These are phyloP conservation scores for Eulemur macaco DNA, from an alignment of 2,113 vertebrate genomes.

Conservation along the genomic window DNA sequence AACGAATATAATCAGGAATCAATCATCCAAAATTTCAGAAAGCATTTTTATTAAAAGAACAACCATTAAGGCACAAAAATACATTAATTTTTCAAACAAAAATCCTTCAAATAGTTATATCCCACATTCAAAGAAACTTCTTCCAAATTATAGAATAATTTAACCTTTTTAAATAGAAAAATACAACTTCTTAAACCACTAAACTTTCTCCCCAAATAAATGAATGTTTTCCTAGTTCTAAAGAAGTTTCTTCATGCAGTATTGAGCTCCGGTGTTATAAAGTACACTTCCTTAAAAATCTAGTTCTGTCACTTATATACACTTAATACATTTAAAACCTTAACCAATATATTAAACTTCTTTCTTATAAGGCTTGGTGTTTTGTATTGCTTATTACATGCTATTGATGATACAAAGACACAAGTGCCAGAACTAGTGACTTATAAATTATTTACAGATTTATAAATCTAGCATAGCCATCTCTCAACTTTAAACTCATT, in stretches of 20 bases:
- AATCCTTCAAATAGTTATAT: conserved; percentile 47
- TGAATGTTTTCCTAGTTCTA: conserved; percentile 28
- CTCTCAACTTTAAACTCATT: background rate
- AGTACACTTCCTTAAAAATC: conserved; percentile 38
- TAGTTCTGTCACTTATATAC: background rate
- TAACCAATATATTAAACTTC: background rate
- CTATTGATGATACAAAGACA: background rate
- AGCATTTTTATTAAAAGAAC: conserved; percentile 75
- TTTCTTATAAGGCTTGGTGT: conserved; percentile 26
- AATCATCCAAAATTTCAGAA: conserved; percentile 56
- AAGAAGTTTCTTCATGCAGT: background rate
- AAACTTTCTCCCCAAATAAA: conserved; percentile 42
- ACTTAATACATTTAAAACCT: background rate
- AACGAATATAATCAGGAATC: background rate
- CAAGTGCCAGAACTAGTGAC: background rate
- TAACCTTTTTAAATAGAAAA: conserved; percentile 72
- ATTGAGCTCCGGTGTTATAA: background rate
- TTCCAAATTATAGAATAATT: conserved; percentile 67
- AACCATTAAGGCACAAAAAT: conserved; percentile 78
- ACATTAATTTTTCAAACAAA: conserved; percentile 63
- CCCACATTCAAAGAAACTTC: conserved; percentile 28
- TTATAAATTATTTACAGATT: background rate
- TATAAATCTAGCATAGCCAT: background rate
- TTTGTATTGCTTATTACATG: conserved; percentile 32
- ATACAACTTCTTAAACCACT: conserved; percentile 55